Evolutionary conservation across 2,888 invertebrate genomes (phyloP).

Genomic region (Drosophila picticornis): DNA sequence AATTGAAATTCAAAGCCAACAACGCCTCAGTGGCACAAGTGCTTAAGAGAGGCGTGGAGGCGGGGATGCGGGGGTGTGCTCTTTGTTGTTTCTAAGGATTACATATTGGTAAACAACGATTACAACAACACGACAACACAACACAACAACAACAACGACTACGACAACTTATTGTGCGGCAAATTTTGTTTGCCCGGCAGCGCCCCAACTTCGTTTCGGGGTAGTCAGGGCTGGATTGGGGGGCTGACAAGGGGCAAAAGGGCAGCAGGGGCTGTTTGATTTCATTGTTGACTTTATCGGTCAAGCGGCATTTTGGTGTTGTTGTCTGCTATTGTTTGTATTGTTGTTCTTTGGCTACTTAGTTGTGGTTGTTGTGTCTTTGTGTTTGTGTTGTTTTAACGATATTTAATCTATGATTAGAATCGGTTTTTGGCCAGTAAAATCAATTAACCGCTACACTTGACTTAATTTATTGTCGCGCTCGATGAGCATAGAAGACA

Average conservation of each 20-base stretch:
- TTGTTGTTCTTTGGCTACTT: constrained; percentile 30
- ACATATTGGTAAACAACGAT: constrained; percentile 79
- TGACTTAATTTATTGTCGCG: constrained; percentile 78
- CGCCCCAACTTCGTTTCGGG: constrained; percentile 15
- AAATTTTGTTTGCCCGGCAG: constrained; percentile 71
- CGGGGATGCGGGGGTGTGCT: constrained; percentile 1
- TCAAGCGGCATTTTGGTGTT: constrained; percentile 60
- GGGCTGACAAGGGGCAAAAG: background rate
- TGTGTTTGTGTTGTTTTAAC: constrained; percentile 63
- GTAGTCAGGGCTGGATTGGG: background rate
- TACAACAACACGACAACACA: constrained; percentile 59
- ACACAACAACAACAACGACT: constrained; percentile 37
- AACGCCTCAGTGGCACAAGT: constrained; percentile 1
- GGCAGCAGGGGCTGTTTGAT: constrained; percentile 60
- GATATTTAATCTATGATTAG: constrained; percentile 80
- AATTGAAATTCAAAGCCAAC: constrained; percentile 68
- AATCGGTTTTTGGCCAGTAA: constrained; percentile 59
- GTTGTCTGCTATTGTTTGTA: constrained; percentile 18
- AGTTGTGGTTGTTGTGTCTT: constrained; percentile 5
- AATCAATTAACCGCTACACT: constrained; percentile 79
- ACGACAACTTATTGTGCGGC: constrained; percentile 71
- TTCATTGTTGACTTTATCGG: constrained; percentile 80
- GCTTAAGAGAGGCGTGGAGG: background rate
- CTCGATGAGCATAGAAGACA: constrained; percentile 49
- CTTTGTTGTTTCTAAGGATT: constrained; percentile 76